Evolutionary conservation across 2,888 invertebrate species (phyloP).

Genomic region (Miltochrista miniata): DNA sequence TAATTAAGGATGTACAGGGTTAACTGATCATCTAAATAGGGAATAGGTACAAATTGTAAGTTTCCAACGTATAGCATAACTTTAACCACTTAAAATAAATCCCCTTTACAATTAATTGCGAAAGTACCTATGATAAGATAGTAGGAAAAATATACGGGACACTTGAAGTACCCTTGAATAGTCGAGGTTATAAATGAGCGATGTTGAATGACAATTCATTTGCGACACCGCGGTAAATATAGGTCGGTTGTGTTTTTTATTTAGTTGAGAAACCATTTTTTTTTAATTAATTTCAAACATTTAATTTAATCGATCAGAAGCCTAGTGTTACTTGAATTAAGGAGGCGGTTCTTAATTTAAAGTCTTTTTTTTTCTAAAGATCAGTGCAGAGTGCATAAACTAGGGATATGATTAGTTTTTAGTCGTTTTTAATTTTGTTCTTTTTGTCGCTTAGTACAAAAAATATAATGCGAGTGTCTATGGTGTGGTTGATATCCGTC

Average conservation of each 20-base stretch:
- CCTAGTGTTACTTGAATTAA: background rate
- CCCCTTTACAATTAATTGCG: constrained; percentile 3
- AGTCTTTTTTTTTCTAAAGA: background rate
- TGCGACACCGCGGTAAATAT: constrained; percentile 1
- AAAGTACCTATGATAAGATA: constrained; percentile 17
- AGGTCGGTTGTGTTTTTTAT: constrained; percentile 9
- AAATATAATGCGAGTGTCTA: constrained; percentile 9
- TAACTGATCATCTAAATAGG: too few species aligned
- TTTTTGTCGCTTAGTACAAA: background rate
- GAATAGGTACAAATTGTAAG: background rate
- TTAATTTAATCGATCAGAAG: background rate
- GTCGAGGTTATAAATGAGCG: constrained; percentile 19
- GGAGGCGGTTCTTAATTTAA: background rate
- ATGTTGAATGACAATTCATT: constrained; percentile 8
- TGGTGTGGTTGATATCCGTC: constrained; percentile 6
- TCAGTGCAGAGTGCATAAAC: background rate
- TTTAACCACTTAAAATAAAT: constrained; percentile 1
- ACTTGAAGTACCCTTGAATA: constrained; percentile 23
- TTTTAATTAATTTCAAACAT: too few species aligned
- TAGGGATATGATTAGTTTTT: background rate
- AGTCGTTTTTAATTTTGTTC: background rate
- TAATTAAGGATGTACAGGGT: too few species aligned
- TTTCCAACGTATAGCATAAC: background rate
- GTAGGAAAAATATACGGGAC: constrained; percentile 7
- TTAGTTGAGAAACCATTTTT: background rate